A percentile compares a stretch with the other conserved stretches of the same genome.
Conservation (phyloP, 2,888 invertebrate species). For the Tolmerus cingulatus region DNA sequence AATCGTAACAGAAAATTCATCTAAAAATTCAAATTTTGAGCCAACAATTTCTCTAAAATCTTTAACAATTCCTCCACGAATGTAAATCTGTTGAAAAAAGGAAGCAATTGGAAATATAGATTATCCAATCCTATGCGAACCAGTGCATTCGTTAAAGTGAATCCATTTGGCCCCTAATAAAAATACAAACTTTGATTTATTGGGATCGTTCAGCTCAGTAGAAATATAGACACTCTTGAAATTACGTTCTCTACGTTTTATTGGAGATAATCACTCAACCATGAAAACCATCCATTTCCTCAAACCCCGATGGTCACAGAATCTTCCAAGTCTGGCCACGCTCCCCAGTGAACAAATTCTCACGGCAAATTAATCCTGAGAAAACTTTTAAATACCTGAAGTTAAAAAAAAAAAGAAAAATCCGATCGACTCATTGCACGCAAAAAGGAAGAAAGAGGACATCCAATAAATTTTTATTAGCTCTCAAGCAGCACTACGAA, state of each 20-base stretch:
- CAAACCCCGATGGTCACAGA: background rate
- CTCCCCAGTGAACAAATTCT: background rate
- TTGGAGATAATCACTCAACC: background rate
- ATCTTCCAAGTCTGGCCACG: background rate
- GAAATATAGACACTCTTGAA: background rate
- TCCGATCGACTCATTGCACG: constrained; percentile 9
- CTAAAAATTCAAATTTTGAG: too few species aligned
- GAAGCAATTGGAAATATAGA: background rate
- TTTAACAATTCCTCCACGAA: background rate
- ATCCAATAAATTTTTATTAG: constrained; percentile 41
- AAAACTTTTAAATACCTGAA: constrained; percentile 30
- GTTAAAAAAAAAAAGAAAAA: background rate
- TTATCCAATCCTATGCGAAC: background rate
- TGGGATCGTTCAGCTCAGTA: background rate
- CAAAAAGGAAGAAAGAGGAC: constrained; percentile 37
- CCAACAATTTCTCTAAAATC: too few species aligned
- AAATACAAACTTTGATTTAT: background rate
- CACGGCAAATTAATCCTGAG: constrained; percentile 20
- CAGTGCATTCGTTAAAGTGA: background rate
- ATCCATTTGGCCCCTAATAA: background rate
- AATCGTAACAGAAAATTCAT: too few species aligned
- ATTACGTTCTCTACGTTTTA: background rate
- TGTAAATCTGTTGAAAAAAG: background rate
- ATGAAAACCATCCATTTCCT: background rate
- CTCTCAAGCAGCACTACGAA: constrained; percentile 4